Percentiles rank a stretch among this genome's conserved stretches.
These are phyloP conservation scores for Leptinotarsa tumamoca DNA, from an alignment of 2,888 invertebrate genomes.

Conservation along the genomic window DNA sequence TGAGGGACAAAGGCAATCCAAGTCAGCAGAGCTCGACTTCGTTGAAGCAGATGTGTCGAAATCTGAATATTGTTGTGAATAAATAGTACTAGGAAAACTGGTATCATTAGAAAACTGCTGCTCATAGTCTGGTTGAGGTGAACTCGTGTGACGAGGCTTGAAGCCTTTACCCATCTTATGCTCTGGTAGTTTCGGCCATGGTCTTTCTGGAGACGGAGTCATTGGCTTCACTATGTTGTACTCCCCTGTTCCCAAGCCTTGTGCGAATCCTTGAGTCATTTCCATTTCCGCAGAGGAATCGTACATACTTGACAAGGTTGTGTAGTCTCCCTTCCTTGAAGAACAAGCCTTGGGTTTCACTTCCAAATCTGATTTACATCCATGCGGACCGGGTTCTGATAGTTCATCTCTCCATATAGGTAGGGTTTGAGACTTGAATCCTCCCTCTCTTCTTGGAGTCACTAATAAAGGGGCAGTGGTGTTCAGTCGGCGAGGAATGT, in stretches of 20 bases:
- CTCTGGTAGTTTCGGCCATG: conserved; percentile 11
- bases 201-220: conserved; percentile 2
- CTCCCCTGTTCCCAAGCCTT: conserved; percentile 1
- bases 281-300: conserved; percentile 25
- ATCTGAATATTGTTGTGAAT: conserved; percentile 2
- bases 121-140: neutral
- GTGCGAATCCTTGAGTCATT: neutral
- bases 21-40: neutral
- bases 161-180: conserved; percentile 7
- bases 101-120: neutral
- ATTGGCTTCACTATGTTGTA: conserved; percentile 15
- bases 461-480: conserved; percentile 41
- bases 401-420: conserved; percentile 42
- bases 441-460: conserved; percentile 20
- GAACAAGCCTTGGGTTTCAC: neutral
- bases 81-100: conserved; percentile 17
- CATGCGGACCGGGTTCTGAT: neutral
- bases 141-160: conserved; percentile 9
- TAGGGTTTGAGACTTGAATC: conserved; percentile 26
- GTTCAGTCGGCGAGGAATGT: conserved; percentile 56
- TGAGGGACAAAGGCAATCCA: neutral
- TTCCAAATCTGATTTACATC: neutral
- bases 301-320: conserved; percentile 3
- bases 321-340: neutral
- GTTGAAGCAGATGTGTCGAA: conserved; percentile 2